Evolutionary conservation across 2,797 vertebrate species (phyloP), one percentile per base, ranked within the genome.

Genomic region (Calcarius lapponicus): DNA sequence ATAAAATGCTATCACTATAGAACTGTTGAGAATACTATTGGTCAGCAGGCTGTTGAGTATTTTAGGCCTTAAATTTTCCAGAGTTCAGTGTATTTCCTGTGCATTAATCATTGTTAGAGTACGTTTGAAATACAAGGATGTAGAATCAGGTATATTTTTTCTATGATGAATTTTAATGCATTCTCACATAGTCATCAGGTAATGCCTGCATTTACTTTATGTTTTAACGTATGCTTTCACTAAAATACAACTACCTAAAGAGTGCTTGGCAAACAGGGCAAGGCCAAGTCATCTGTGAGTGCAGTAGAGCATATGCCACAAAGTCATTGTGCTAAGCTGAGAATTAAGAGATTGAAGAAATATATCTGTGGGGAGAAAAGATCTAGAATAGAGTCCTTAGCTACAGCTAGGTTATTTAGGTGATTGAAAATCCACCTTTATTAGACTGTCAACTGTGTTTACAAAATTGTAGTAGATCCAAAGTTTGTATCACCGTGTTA

Each of bases 381-480:
- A 38, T 60, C 45, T 91, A 93, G 90, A 92, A 88, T 64, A 95
- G 88, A 97, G 80, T 79, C 73, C 72, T 97, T 97, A 97, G 76
- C 71, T 87, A 60, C 58, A 80, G 74, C 76, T 73, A 24, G 48
- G 10, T 92, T 94, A 88, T 69, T 86, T 72, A 81, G 32, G 72
- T 89, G 83, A 96, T 87, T 86, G 71, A 93, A 87, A 89, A 81
- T 79, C 69, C 53, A 88, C 53, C 38, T 62, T 75, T 91, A 86
- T 84, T 93, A 88, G 97, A 90, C 69, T 82, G 61, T 83, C 72
- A 76, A 29, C 79, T 83, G 80, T 93, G 88, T 98, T 97, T 97
- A 97, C 95, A 86, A 96, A 97, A 91, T 67, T 61, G 93, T 92
- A 95, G 86, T 94, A 94, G 95, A 88, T 97, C 96, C 94, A 96